Evolutionary conservation across 2,113 vertebrate species (phyloP).

Genomic region (Pardalotus punctatus): DNA sequence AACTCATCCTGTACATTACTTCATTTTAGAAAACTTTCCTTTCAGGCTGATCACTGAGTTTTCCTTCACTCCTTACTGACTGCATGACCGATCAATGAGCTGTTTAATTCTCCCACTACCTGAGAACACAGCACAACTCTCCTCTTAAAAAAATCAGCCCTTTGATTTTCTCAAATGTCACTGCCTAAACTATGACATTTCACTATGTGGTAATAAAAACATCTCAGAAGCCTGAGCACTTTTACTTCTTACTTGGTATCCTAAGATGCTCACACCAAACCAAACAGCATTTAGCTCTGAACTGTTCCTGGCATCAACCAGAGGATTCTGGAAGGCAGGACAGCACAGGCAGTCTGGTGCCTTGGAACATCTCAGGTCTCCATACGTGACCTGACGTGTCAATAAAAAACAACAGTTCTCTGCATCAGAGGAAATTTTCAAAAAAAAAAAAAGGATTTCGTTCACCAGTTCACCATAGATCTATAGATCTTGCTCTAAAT

Average conservation of each 20-base stretch:
- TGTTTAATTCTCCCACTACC: neutral
- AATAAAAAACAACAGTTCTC: neutral
- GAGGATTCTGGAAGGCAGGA: neutral
- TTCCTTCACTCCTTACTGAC: neutral
- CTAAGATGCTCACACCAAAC: neutral
- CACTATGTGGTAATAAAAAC: neutral
- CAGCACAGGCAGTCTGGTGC: neutral
- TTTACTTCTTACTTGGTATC: neutral
- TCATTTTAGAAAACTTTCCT: neutral
- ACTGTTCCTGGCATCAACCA: neutral
- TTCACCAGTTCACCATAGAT: too few species aligned
- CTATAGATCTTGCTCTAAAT: neutral
- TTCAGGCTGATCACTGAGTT: neutral
- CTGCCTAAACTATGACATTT: neutral
- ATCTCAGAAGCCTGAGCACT: neutral
- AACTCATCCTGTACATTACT: neutral
- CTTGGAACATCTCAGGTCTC: neutral
- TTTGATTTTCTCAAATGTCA: neutral
- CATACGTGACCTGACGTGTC: neutral
- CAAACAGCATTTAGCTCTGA: neutral
- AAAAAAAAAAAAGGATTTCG: neutral
- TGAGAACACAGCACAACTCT: neutral
- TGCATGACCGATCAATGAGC: neutral
- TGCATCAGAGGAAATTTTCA: neutral
- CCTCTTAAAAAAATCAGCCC: neutral